Conservation (phyloP, 2,113 vertebrate species). For the Thalassarche chlororhynchos region DNA sequence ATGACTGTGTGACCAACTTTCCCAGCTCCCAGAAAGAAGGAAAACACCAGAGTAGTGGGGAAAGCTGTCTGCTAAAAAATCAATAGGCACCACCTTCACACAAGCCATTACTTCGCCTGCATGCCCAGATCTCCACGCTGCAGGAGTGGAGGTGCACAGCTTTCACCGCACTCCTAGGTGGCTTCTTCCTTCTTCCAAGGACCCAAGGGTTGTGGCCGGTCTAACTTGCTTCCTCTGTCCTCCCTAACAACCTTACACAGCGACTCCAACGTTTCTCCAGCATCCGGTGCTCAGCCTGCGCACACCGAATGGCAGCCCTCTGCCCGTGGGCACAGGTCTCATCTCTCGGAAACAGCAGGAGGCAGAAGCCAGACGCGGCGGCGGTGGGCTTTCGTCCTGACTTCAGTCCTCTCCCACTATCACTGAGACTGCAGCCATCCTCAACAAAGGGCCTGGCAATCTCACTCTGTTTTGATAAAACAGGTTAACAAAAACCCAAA, state of each 20-base stretch:
- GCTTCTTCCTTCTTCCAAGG: neutral
- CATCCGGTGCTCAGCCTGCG: neutral
- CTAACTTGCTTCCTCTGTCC: neutral
- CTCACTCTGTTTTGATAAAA: neutral
- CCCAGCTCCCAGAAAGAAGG: neutral
- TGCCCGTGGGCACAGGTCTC: neutral
- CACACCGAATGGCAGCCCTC: fast-evolving
- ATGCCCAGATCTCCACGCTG: neutral
- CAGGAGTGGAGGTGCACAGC: neutral
- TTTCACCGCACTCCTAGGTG: neutral
- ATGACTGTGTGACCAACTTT: neutral
- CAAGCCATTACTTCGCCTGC: neutral
- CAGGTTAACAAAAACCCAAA: neutral
- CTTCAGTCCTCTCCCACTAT: neutral
- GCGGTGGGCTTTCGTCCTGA: neutral
- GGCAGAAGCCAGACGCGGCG: neutral
- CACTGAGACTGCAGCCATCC: neutral
- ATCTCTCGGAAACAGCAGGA: fast-evolving
- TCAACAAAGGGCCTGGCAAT: neutral
- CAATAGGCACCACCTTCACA: neutral
- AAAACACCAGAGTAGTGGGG: fast-evolving
- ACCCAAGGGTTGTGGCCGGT: neutral
- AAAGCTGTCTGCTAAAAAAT: neutral
- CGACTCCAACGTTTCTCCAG: neutral
- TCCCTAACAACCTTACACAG: neutral